Evolutionary conservation across 2,888 invertebrate species (phyloP).

Genomic region (Chouioia cunea): DNA sequence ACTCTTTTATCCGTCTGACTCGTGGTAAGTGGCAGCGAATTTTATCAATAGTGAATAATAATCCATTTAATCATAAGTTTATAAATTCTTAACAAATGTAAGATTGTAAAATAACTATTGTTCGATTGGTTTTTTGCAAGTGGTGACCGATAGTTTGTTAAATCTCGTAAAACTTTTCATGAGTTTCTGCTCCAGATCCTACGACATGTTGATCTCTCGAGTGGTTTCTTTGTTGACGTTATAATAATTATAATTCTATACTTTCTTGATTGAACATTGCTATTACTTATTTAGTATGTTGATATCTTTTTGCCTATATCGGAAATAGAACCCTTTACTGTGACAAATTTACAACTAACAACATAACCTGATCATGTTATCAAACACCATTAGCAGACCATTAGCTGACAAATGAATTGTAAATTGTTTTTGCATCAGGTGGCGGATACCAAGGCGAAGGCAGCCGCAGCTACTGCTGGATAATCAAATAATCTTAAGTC

Average conservation of each 20-base stretch:
- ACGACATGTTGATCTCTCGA: slow-evolving; percentile 22
- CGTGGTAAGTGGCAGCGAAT: slow-evolving; percentile 56
- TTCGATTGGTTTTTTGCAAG: slow-evolving; percentile 28
- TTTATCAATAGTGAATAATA: slow-evolving; percentile 49
- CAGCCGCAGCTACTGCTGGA: too few species aligned
- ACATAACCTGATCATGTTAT: slow-evolving; percentile 31
- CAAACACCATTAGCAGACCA: neutral
- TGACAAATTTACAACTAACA: neutral
- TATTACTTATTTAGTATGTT: neutral
- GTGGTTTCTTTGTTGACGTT: neutral
- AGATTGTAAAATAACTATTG: slow-evolving; percentile 26
- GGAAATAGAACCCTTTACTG: neutral
- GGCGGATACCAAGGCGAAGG: slow-evolving; percentile 80
- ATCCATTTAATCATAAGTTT: slow-evolving; percentile 57
- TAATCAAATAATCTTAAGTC: too few species aligned
- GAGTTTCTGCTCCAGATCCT: neutral
- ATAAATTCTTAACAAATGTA: slow-evolving; percentile 48
- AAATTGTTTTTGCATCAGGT: slow-evolving; percentile 69
- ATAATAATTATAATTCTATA: neutral
- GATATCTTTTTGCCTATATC: slow-evolving; percentile 1
- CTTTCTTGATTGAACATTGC: neutral
- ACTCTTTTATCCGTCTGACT: slow-evolving; percentile 55
- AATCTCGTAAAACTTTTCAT: neutral
- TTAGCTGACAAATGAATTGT: neutral
- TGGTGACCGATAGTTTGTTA: slow-evolving; percentile 53